Base-by-base conservation (phyloP, 2,797 vertebrate genomes). In the Labroides dimidiatus region DNA sequence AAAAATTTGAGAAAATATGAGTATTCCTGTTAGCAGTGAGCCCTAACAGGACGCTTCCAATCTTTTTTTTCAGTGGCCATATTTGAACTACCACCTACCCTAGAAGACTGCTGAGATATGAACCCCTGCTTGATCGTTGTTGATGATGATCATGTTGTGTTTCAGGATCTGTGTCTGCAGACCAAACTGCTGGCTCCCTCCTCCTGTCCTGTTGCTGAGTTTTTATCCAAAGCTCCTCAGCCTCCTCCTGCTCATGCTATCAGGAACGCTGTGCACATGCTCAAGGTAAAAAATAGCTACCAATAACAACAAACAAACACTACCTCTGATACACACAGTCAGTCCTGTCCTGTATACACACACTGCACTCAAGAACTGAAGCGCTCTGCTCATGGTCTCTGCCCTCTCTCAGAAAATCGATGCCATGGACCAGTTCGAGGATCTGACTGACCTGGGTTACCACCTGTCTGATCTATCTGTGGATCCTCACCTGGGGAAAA, bases 401-500 rank as follows among this genome's bases (percentile, higher is more conserved):
- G 5, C 30, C 1, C 17, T 76, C 4, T 63, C 61, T 47, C 82
- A 99, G 97, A 92, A 91, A 2, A 96, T 99, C 85, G 96, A 97
- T 85, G 97, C 98, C 24, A 95, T 99, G 95, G 95, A 98, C 74
- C 84, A 92, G 2, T 93, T 94, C 90, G 97, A 99, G 88, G 95
- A 97, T 84, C 93, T 99, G 76, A 99, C 97, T 9, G 96, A 96
- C 59, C 92, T 99, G 80, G 98, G 98, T 33, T 96, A 93, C 85
- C 97, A 98, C 81, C 92, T 99, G 73, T 95, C 96, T 44, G 96
- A 98, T 51, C 90, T 99, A 53, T 95, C 96, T 2, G 92, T 99
- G 55, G 97, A 98, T 62, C 97, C 97, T 10, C 97, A 98, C 86
- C 93, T 99, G 53, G 97, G 97, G 56, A 99, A 99, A 95, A 99